phyloP scores from a whole-genome alignment of 2,888 invertebrate genomes.

The Sthenelais limicola region DNA sequence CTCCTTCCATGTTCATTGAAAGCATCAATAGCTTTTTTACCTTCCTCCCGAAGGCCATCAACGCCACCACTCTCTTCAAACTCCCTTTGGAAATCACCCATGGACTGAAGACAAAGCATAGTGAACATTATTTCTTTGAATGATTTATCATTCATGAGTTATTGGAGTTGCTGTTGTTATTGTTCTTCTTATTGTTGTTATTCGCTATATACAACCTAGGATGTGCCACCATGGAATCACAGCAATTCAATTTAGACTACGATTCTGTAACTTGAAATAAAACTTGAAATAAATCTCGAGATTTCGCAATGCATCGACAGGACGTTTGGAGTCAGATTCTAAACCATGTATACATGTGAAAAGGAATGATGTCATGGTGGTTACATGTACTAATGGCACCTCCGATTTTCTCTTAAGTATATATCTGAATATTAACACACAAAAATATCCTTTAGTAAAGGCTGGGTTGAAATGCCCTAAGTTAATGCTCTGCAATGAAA shows the following conservation, averaged over 20 bases:
- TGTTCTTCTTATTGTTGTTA: no score
- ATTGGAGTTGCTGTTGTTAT: not conserved
- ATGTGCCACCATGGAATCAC: no score
- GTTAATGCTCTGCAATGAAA: no score
- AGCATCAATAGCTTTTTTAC: not conserved
- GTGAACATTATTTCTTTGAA: not conserved
- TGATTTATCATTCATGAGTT: not conserved
- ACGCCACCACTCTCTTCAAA: slow-evolving; percentile 22
- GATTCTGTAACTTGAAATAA: no score
- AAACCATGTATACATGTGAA: not conserved
- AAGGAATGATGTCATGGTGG: not conserved
- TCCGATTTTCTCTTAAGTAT: not conserved
- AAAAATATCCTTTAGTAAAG: not conserved
- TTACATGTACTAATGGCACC: not conserved
- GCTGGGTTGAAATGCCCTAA: no score
- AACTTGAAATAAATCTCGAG: no score
- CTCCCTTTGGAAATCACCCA: slow-evolving; percentile 17
- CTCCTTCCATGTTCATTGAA: not conserved
- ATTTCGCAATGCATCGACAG: no score
- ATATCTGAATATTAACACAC: not conserved
- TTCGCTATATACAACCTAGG: no score
- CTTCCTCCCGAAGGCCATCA: slow-evolving; percentile 23
- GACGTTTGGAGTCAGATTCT: no score
- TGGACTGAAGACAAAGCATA: slow-evolving; percentile 12
- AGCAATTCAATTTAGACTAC: no score